Percentiles rank a stretch among this genome's conserved stretches.
phyloP scores from a whole-genome alignment of 2,797 vertebrate species.

The Darevskia mixta region DNA sequence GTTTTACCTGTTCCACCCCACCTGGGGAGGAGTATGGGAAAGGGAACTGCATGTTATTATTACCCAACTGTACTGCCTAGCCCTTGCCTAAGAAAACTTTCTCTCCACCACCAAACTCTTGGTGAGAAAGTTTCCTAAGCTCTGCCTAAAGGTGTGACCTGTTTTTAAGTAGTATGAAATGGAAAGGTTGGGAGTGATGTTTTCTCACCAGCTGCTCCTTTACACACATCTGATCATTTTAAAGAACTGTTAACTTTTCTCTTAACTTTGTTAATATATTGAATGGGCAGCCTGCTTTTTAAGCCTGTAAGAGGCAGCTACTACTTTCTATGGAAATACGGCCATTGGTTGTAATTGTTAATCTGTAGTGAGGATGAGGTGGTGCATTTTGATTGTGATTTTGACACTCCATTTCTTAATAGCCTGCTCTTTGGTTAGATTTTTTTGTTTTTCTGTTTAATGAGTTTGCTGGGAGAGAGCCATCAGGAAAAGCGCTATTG shows the following conservation, averaged over 20 bases:
- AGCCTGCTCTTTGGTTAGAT: conserved; percentile 25
- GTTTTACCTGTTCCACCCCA: conserved; percentile 25
- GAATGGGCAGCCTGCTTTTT: not conserved
- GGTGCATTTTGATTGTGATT: conserved; percentile 56
- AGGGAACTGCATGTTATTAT: not conserved
- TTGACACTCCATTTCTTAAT: conserved; percentile 44
- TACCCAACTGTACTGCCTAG: not conserved
- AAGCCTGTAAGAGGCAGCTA: not conserved
- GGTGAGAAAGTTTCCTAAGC: rapidly evolving
- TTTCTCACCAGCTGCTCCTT: conserved; percentile 13
- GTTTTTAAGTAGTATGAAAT: not conserved
- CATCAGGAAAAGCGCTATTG: conserved; percentile 49
- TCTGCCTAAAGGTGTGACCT: not conserved
- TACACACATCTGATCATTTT: not conserved
- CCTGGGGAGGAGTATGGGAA: not conserved
- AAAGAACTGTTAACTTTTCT: not conserved
- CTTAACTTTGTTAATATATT: conserved; percentile 14
- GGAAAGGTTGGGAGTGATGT: not conserved
- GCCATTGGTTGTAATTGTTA: not conserved
- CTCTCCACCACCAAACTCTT: not conserved
- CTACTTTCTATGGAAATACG: conserved; percentile 4
- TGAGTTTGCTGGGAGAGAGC: conserved; percentile 45
- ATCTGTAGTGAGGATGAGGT: not conserved
- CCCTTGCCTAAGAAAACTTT: conserved; percentile 17
- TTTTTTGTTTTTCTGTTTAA: conserved; percentile 37